Percentiles rank a stretch among this genome's conserved stretches.
These are phyloP conservation scores for Triplophysa yarkandensis DNA, from an alignment of 2,797 vertebrate genomes.

Conservation along the genomic window DNA sequence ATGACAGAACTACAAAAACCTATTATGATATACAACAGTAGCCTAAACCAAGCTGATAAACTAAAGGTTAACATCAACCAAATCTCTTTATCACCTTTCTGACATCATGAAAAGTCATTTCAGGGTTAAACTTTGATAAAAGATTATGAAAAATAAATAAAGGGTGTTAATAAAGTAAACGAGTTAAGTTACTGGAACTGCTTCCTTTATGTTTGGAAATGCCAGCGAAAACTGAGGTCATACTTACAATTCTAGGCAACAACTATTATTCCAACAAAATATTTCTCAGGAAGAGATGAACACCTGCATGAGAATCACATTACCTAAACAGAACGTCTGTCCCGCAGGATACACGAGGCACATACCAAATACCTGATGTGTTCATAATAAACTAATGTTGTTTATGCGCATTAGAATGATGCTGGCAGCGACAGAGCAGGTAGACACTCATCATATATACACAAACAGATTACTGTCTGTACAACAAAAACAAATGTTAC, in stretches of 20 bases:
- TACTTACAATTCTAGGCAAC: background rate
- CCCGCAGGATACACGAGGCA: background rate
- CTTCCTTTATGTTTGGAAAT: background rate
- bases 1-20: background rate
- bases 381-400: conserved; percentile 33
- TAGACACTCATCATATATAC: background rate
- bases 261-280: background rate
- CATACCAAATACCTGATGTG: conserved; percentile 12
- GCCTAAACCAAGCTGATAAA: no score
- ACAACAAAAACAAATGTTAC: background rate
- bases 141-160: background rate
- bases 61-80: background rate
- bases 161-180: background rate
- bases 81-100: background rate
- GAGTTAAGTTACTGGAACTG: background rate
- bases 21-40: background rate
- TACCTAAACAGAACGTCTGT: background rate
- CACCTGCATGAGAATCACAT: background rate
- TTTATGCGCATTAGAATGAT: background rate
- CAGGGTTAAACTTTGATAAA: background rate
- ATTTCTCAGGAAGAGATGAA: background rate
- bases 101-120: background rate
- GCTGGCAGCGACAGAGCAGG: background rate
- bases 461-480: no score
- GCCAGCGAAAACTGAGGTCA: background rate